Evolutionary conservation across 2,888 invertebrate species (phyloP).

Genomic region (Andricus quercusramuli): DNA sequence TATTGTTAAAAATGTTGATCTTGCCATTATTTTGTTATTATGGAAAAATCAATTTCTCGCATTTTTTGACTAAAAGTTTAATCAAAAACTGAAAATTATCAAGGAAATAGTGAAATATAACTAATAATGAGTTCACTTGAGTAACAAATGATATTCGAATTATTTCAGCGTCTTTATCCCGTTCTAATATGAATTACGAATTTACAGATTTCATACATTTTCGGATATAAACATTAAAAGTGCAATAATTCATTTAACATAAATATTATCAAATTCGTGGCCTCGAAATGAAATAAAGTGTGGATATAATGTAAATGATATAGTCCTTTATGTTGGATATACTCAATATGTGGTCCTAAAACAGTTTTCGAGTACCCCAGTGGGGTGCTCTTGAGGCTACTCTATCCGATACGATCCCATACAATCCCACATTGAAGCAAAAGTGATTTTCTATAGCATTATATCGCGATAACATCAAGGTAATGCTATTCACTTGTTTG

Average conservation of each 20-base stretch:
- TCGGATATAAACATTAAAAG: no score
- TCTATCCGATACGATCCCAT: conserved; percentile 60
- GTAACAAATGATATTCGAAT: no score
- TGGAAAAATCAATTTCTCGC: no score
- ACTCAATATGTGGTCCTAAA: conserved; percentile 44
- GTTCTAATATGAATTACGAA: no score
- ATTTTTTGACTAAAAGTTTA: no score
- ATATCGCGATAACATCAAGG: conserved; percentile 69
- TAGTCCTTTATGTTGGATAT: conserved; percentile 17
- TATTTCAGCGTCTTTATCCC: no score
- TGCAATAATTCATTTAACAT: neutral
- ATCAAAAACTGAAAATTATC: no score
- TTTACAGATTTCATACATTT: no score
- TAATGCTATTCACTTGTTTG: conserved; percentile 77
- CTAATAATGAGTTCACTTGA: no score
- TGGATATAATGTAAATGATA: conserved; percentile 25
- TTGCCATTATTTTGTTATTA: no score
- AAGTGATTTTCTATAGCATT: conserved; percentile 74
- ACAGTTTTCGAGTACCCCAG: conserved; percentile 52
- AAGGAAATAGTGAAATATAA: no score
- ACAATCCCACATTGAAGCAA: conserved; percentile 62
- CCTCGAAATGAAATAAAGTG: conserved; percentile 20
- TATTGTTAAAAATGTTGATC: no score
- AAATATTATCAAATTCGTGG: neutral
- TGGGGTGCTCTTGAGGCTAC: conserved; percentile 53